A percentile compares a stretch with the other conserved stretches of the same genome.
These are phyloP conservation scores for Morus bassanus DNA, from an alignment of 2,797 vertebrate species.

Conservation along the genomic window DNA sequence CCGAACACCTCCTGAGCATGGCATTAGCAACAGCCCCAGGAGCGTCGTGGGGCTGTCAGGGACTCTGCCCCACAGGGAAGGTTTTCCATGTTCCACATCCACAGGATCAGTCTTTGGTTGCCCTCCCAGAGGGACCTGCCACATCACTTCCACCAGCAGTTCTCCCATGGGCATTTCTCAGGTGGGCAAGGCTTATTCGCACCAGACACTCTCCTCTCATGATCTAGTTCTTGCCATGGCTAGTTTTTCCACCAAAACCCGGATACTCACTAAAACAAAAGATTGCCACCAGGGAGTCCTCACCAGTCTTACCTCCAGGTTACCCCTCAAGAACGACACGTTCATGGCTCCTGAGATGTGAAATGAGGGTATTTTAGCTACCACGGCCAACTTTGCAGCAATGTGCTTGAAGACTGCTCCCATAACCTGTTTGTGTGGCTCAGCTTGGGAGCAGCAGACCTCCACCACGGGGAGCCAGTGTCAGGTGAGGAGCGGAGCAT, in stretches of 20 bases:
- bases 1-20: neutral
- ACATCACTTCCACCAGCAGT: neutral
- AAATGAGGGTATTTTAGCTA: neutral
- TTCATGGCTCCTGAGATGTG: neutral
- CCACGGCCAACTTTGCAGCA: accelerated
- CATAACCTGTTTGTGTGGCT: neutral
- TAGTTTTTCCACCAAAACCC: neutral
- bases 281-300: neutral
- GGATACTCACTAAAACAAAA: neutral
- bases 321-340: neutral
- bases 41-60: accelerated
- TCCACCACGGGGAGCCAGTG: neutral
- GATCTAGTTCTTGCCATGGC: neutral
- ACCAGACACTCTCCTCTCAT: neutral
- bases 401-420: neutral
- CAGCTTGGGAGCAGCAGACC: neutral
- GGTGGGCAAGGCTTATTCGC: neutral
- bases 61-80: neutral
- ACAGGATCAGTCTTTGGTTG: neutral
- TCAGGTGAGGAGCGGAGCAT: neutral
- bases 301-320: neutral
- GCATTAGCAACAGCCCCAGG: neutral
- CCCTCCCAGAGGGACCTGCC: neutral
- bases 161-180: neutral
- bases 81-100: neutral